phyloP scores from a whole-genome alignment of 2,797 vertebrate species.

The Microcaecilia unicolor region DNA sequence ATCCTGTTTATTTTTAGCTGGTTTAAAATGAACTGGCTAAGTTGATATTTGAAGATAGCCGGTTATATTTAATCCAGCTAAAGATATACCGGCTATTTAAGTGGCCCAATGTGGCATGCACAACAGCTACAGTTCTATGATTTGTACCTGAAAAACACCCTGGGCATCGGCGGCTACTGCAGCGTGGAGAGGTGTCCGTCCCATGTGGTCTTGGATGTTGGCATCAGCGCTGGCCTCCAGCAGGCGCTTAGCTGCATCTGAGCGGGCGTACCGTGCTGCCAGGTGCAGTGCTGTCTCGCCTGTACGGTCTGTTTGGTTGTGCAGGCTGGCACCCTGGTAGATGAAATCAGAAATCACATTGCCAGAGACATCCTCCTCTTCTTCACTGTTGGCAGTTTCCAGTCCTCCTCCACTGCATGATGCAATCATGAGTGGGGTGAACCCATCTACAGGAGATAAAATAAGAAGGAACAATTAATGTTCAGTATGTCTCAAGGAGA shows the following conservation, averaged over 20 bases:
- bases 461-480: background rate
- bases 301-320: slow-evolving; percentile 93
- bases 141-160: slow-evolving; percentile 85
- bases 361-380: slow-evolving; percentile 84
- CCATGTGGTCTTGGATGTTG: slow-evolving; percentile 96
- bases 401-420: slow-evolving; percentile 93
- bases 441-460: slow-evolving; percentile 66
- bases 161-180: slow-evolving; percentile 90
- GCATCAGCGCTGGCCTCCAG: slow-evolving; percentile 91
- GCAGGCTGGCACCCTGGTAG: slow-evolving; percentile 88
- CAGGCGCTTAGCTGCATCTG: slow-evolving; percentile 88
- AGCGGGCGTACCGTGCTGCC: slow-evolving; percentile 87
- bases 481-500: too few relatives aligned
- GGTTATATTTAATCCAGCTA: too few relatives aligned
- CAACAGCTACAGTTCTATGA: fast-evolving
- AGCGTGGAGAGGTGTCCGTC: slow-evolving; percentile 83
- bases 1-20: too few relatives aligned
- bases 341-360: slow-evolving; percentile 95
- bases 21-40: too few relatives aligned
- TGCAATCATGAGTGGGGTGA: slow-evolving; percentile 94
- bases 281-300: slow-evolving; percentile 91
- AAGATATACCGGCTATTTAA: too few relatives aligned
- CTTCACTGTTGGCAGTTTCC: slow-evolving; percentile 88
- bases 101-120: too few relatives aligned
- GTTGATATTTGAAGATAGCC: too few relatives aligned